A percentile compares a stretch with the other conserved stretches of the same genome.
These are phyloP conservation scores for Parasteatoda tepidariorum DNA, from an alignment of 1,140 invertebrate genomes.

Conservation along the genomic window DNA sequence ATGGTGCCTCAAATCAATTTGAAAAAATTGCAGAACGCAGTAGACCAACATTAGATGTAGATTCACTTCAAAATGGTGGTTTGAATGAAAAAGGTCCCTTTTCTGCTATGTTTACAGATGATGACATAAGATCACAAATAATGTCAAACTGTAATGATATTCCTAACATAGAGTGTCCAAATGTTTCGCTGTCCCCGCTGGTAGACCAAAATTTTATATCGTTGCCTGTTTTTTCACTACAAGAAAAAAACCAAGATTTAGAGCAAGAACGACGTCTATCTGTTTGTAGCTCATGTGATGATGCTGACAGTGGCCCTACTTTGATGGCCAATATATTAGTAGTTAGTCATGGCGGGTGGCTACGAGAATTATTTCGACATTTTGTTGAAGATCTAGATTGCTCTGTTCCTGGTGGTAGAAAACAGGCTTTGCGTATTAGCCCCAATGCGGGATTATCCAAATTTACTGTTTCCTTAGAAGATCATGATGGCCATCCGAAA, in stretches of 20 bases:
- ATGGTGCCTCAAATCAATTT: not conserved
- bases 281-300: slow-evolving; percentile 67
- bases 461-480: slow-evolving; percentile 63
- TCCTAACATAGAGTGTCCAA: slow-evolving; percentile 65
- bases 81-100: slow-evolving; percentile 18
- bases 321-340: slow-evolving; percentile 67
- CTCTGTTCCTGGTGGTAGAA: slow-evolving; percentile 67
- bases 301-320: slow-evolving; percentile 64
- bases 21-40: not conserved
- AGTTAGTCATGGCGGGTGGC: slow-evolving; percentile 68
- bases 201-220: slow-evolving; percentile 64
- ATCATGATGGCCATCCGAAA: slow-evolving; percentile 63
- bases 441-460: slow-evolving; percentile 68
- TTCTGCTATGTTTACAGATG: slow-evolving; percentile 51
- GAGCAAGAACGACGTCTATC: slow-evolving; percentile 65
- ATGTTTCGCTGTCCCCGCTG: slow-evolving; percentile 67
- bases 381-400: slow-evolving; percentile 68
- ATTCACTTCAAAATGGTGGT: slow-evolving; percentile 19
- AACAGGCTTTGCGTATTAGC: slow-evolving; percentile 66
- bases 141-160: slow-evolving; percentile 39
- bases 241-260: slow-evolving; percentile 33
- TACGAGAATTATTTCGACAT: slow-evolving; percentile 67
- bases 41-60: not conserved
- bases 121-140: slow-evolving; percentile 41
- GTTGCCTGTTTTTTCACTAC: slow-evolving; percentile 60